These are phyloP conservation scores for Carduelis carduelis DNA, from an alignment of 2,797 vertebrate species.

Conservation along the genomic window DNA sequence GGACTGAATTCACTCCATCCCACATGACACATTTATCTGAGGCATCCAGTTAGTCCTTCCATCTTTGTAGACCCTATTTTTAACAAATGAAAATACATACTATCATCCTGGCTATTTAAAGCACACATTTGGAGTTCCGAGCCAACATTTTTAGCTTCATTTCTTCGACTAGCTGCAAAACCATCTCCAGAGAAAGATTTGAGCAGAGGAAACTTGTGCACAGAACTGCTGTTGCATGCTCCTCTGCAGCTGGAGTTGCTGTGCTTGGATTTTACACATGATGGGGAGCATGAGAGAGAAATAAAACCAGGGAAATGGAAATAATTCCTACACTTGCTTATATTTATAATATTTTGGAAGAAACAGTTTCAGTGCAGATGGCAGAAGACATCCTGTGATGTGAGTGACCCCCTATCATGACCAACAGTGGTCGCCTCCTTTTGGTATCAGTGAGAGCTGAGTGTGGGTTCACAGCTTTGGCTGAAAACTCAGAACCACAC, in stretches of 20 bases:
- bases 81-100: not conserved
- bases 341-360: not conserved
- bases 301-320: not conserved
- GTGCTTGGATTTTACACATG: not conserved
- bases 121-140: not conserved
- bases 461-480: not conserved
- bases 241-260: not conserved
- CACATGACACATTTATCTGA: not conserved
- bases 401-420: accelerated
- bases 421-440: not conserved
- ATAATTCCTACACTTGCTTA: not conserved
- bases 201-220: not conserved
- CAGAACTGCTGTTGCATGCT: not conserved
- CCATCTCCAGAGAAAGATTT: not conserved
- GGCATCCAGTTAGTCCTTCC: not conserved
- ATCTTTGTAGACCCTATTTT: not conserved
- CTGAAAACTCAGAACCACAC: not conserved
- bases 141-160: not conserved
- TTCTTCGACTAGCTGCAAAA: not conserved
- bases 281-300: not conserved
- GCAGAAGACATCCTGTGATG: not conserved
- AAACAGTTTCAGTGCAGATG: not conserved
- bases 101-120: not conserved
- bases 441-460: accelerated
- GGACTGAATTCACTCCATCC: not conserved